These are phyloP conservation scores for Timema cristinae DNA, from an alignment of 2,888 invertebrate species.

Conservation along the genomic window DNA sequence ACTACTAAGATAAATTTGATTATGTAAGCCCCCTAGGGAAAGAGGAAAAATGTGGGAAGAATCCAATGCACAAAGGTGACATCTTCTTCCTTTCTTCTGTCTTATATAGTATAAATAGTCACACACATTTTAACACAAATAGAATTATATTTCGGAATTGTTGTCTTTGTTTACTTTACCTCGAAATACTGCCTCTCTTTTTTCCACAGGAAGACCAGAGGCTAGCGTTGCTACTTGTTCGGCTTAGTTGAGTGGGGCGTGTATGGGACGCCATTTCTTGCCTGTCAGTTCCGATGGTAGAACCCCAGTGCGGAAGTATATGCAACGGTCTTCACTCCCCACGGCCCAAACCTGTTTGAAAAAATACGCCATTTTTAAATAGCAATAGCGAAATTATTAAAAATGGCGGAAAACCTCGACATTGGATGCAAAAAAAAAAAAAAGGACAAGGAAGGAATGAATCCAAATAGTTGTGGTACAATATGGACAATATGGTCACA, in stretches of 20 bases:
- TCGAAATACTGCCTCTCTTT: slow-evolving; percentile 18
- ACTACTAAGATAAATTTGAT: too few relatives aligned
- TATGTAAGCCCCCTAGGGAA: too few relatives aligned
- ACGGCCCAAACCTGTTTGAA: slow-evolving; percentile 67
- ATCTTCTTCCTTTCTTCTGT: too few relatives aligned
- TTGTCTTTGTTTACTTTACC: too few relatives aligned
- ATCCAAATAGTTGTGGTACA: background rate
- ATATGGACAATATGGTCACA: background rate
- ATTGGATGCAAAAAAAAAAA: background rate
- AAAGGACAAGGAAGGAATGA: background rate
- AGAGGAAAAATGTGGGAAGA: too few relatives aligned
- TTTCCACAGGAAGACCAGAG: slow-evolving; percentile 49
- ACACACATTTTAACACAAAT: too few relatives aligned
- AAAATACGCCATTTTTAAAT: slow-evolving; percentile 19
- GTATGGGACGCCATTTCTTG: slow-evolving; percentile 78
- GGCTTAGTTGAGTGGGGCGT: slow-evolving; percentile 76
- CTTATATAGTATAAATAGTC: too few relatives aligned
- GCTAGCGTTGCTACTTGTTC: slow-evolving; percentile 77
- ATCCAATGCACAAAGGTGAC: too few relatives aligned
- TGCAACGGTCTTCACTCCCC: slow-evolving; percentile 73
- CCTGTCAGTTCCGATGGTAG: slow-evolving; percentile 73
- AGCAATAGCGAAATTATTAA: background rate
- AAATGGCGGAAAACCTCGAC: background rate
- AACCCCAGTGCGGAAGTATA: slow-evolving; percentile 77
- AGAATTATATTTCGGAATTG: too few relatives aligned